Evolutionary conservation across 2,113 vertebrate species (phyloP).

Genomic region (Zosterops pallidus): DNA sequence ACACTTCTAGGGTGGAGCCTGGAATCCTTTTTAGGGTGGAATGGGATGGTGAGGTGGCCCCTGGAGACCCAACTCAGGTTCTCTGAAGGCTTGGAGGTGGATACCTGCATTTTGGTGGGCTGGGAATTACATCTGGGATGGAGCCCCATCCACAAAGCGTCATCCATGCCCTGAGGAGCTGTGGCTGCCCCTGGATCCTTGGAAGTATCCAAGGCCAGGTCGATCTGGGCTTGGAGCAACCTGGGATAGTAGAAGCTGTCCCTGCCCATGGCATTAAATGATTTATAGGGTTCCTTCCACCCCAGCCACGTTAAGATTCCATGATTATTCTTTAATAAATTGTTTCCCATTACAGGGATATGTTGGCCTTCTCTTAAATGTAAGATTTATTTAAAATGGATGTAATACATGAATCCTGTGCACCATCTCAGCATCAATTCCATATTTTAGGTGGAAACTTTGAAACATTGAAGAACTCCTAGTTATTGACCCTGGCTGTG

Average conservation of each 20-base stretch:
- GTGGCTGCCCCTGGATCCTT: neutral
- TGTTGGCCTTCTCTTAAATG: neutral
- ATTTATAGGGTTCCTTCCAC: neutral
- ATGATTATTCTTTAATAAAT: neutral
- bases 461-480: accelerated
- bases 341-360: neutral
- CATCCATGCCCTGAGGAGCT: neutral
- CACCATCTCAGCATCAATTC: neutral
- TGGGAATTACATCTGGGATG: neutral
- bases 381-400: neutral
- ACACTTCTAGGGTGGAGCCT: neutral
- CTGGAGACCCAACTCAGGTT: too few species aligned
- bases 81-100: neutral
- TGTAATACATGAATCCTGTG: neutral
- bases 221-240: neutral
- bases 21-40: too few species aligned
- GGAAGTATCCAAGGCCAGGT: neutral
- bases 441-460: neutral
- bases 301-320: neutral
- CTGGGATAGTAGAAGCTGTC: neutral
- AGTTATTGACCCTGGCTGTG: neutral
- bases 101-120: accelerated
- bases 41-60: too few species aligned
- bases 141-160: neutral
- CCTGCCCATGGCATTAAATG: neutral